phyloP scores from a whole-genome alignment of 1,140 invertebrate genomes.

The Lepidostoma basale region DNA sequence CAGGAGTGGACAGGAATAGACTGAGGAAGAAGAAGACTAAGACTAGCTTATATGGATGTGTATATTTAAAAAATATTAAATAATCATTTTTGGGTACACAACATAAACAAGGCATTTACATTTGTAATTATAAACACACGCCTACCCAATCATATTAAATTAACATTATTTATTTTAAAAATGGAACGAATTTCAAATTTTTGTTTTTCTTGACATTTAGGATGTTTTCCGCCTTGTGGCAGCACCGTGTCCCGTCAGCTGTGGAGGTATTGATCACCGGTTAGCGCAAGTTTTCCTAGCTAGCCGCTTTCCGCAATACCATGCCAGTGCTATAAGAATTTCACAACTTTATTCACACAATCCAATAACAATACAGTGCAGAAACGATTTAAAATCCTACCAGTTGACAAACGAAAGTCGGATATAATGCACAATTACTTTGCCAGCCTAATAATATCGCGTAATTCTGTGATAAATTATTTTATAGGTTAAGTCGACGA shows the following conservation, averaged over 20 bases:
- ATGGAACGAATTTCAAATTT: too few species aligned
- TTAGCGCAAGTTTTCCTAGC: neutral
- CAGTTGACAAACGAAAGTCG: neutral
- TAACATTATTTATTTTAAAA: too few species aligned
- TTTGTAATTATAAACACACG: too few species aligned
- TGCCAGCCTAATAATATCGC: neutral
- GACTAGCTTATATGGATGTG: too few species aligned
- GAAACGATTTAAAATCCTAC: too few species aligned
- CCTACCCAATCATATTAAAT: too few species aligned
- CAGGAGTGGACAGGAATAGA: too few species aligned
- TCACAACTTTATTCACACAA: neutral
- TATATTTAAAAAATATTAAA: too few species aligned
- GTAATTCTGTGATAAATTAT: neutral
- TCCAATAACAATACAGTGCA: neutral
- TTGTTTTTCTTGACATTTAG: too few species aligned
- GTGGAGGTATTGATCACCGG: conserved; percentile 33
- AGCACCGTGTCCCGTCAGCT: conserved; percentile 8
- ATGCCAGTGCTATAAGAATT: conserved; percentile 19
- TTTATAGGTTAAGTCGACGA: conserved; percentile 7
- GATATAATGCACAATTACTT: neutral
- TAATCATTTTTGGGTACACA: too few species aligned
- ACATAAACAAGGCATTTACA: too few species aligned
- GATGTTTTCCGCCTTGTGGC: conserved; percentile 11
- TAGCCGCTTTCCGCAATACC: conserved; percentile 9
- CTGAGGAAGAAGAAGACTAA: too few species aligned